Evolutionary conservation across 2,888 invertebrate species (phyloP).

Genomic region (Ernsta delagoae): DNA sequence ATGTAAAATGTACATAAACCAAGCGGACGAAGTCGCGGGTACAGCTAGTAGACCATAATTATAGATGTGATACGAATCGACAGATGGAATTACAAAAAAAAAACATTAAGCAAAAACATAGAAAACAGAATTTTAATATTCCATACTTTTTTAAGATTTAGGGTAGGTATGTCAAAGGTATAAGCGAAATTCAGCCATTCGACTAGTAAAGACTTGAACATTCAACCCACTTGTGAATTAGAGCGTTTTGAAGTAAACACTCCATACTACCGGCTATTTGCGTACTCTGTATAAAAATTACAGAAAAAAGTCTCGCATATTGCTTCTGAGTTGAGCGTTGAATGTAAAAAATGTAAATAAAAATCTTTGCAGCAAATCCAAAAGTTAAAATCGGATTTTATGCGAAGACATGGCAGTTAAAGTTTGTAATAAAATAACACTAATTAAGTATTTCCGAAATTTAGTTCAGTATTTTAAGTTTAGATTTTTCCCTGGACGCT

Average conservation of each 20-base stretch:
- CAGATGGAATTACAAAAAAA: no score
- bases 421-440: no score
- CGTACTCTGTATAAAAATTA: neutral
- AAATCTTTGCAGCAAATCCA: neutral
- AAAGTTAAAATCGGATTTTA: neutral
- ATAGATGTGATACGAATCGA: no score
- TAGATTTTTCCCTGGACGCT: no score
- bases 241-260: constrained; percentile 23
- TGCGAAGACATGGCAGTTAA: no score
- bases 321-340: neutral
- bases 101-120: no score
- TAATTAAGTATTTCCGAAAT: no score
- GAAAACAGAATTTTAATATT: neutral
- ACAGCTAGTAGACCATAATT: no score
- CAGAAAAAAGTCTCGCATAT: neutral
- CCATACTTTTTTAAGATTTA: neutral
- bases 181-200: neutral
- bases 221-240: constrained; percentile 27
- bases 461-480: no score
- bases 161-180: neutral
- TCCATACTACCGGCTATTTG: neutral
- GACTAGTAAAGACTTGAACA: neutral
- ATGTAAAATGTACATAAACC: no score
- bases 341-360: neutral
- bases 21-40: no score